Base-by-base conservation (phyloP, 35 echinoderm and acorn worm species). In the Chiridota heheva region DNA sequence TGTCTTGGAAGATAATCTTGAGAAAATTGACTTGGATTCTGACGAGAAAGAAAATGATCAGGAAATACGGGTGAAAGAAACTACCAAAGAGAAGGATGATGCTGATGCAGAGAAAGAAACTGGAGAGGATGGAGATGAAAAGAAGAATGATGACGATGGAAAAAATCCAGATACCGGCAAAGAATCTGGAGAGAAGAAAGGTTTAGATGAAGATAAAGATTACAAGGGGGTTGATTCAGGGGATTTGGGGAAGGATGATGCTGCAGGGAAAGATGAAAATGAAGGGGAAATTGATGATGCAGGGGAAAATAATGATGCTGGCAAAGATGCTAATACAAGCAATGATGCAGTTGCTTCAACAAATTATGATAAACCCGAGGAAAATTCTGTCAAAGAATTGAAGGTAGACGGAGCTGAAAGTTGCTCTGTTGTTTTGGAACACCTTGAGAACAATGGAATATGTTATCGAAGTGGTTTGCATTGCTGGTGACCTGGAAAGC, bases 401-500 rank as follows among this genome's bases (percentile, higher is more conserved):
- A 20, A 51, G 7, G 36, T 74, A 26, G 7, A 42, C 37, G 43
- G 35, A 2, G 4, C 40, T 51, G 70, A 74, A 34, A 51, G 43
- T 12, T 74, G 70, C 26, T 47, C n/a, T 22, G 44, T 47, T 74
- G 31, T 47, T 51, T 29, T 74, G 1, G 29, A 47, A 2, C 32
- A 74, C 36, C 20, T 74, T 51, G 70, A 74, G 0, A 35, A 51
- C 47, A 44, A 17, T 46, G 17, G 13, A 8, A 32, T 74, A 74
- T 18, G 31, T 34, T 26, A 44, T 74, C 5, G 44, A 74, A 29
- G 70, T 74, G 40, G 47, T 30, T 74, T 74, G 44, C 20, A 44
- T 46, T 74, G 16, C 2, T 28, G 24, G 43, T 74, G 44, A 74
- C 70, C 25, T 74, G 70, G 70, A 74, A 31, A 25, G 34, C n/a